A percentile compares a stretch with the other conserved stretches of the same genome.
Evolutionary conservation across 2,113 vertebrate genomes (phyloP).

Genomic region (Leiothrix lutea): DNA sequence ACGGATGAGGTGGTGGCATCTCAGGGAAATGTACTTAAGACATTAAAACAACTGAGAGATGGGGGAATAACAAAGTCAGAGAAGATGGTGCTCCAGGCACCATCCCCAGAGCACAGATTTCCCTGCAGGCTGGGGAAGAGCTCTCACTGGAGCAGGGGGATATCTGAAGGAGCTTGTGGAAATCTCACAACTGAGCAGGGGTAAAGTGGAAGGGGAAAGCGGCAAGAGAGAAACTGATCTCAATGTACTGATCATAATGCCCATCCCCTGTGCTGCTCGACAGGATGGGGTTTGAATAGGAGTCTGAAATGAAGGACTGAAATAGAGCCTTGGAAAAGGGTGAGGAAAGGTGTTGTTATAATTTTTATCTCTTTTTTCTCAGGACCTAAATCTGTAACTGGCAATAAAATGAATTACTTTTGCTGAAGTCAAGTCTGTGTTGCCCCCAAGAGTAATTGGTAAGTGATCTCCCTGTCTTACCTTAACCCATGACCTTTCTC

Average conservation of each 20-base stretch:
- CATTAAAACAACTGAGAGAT: not conserved
- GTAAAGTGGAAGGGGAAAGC: not conserved
- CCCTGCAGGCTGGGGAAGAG: not conserved
- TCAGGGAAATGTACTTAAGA: accelerated
- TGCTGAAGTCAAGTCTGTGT: not conserved
- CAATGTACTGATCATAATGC: not conserved
- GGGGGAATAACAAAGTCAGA: not conserved
- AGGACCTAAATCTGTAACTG: not conserved
- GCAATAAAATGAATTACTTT: not conserved
- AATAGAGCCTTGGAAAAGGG: not conserved
- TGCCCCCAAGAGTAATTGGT: not conserved
- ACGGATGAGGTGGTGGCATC: accelerated
- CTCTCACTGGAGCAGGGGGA: not conserved
- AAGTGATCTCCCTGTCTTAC: not conserved
- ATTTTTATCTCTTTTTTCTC: not conserved
- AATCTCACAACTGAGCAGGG: accelerated
- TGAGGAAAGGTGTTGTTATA: not conserved
- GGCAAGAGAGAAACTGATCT: not conserved
- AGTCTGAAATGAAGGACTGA: not conserved
- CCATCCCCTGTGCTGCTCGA: accelerated
- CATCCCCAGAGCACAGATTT: not conserved
- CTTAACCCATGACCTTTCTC: not conserved
- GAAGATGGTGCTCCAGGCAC: not conserved
- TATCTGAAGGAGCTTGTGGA: not conserved
- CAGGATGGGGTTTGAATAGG: accelerated